phyloP scores from a whole-genome alignment of 1,140 invertebrate species.

The Zeugodacus cucurbitae region DNA sequence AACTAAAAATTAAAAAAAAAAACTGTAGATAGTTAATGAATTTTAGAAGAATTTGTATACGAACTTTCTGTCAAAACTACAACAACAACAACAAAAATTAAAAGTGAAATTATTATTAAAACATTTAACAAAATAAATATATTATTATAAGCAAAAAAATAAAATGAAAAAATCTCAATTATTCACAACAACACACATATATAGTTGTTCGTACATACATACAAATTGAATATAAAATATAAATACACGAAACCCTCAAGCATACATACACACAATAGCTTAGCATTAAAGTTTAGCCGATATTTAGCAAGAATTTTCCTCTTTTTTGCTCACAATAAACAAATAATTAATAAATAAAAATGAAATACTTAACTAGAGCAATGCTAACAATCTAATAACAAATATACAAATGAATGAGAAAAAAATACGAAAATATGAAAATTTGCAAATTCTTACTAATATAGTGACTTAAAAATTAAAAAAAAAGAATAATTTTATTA shows the following conservation, averaged over 20 bases:
- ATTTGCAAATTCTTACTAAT: conserved; percentile 9
- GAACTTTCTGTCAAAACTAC: background rate
- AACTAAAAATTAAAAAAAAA: background rate
- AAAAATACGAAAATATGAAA: background rate
- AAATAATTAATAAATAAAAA: background rate
- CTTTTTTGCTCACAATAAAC: background rate
- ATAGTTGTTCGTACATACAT: too few relatives aligned
- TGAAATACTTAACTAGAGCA: conserved; percentile 1
- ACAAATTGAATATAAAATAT: too few relatives aligned
- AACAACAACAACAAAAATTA: background rate
- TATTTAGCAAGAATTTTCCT: background rate
- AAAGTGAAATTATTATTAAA: background rate
- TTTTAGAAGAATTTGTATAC: conserved; percentile 37
- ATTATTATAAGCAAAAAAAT: background rate
- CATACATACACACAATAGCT: background rate
- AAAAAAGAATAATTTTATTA: background rate
- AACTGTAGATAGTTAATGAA: conserved; percentile 27
- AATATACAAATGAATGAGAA: background rate
- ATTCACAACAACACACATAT: background rate
- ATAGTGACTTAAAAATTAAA: background rate
- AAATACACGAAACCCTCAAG: too few relatives aligned
- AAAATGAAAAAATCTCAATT: background rate
- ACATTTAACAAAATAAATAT: too few relatives aligned
- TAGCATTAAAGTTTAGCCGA: background rate
- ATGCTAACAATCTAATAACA: background rate